Conservation (phyloP, 2,888 invertebrate genomes). For the Callyntrura guangdongensis region DNA sequence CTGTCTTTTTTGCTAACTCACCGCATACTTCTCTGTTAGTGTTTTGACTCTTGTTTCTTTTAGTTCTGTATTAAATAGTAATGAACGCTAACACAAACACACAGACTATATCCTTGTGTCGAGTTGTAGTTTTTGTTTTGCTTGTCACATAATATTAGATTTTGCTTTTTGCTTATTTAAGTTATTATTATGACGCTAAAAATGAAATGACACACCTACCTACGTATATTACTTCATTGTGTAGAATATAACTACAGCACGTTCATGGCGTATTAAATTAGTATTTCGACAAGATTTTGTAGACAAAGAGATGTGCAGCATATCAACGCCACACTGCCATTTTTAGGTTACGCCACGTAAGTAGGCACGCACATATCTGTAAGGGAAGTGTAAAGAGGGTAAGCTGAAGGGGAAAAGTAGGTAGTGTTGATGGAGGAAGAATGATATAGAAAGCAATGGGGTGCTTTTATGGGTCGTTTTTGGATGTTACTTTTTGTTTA, state of each 20-base stretch:
- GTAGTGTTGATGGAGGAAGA: too few relatives aligned
- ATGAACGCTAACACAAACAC: background rate
- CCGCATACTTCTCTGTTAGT: background rate
- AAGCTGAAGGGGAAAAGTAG: conserved; percentile 19
- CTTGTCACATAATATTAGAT: background rate
- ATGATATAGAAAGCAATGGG: background rate
- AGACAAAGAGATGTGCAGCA: background rate
- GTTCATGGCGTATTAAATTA: too few relatives aligned
- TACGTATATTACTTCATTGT: background rate
- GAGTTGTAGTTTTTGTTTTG: background rate
- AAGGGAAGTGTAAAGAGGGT: background rate
- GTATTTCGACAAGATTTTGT: background rate
- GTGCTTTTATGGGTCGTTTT: conserved; percentile 39
- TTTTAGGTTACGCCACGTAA: background rate
- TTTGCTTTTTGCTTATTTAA: background rate
- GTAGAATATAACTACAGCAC: too few relatives aligned
- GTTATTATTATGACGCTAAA: too few relatives aligned
- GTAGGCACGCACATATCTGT: background rate
- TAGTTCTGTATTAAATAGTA: background rate
- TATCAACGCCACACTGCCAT: background rate
- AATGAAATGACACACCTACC: too few relatives aligned
- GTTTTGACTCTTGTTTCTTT: background rate
- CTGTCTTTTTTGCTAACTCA: background rate
- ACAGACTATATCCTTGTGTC: background rate
- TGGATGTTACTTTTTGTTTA: conserved; percentile 44